These are phyloP conservation scores for Protobothrops mucrosquamatus DNA, from an alignment of 2,113 vertebrate genomes.

Conservation along the genomic window DNA sequence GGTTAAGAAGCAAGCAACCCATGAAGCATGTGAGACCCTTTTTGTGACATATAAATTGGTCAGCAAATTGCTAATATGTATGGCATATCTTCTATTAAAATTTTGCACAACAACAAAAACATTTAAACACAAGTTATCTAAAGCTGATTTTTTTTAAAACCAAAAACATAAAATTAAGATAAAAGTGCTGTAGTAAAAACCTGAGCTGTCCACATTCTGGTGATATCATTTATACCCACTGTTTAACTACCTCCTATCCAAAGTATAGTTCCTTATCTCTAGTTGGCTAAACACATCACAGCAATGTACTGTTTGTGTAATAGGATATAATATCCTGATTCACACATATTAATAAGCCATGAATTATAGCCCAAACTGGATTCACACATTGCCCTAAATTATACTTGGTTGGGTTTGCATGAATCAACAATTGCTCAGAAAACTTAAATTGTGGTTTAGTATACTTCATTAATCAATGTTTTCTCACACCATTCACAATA, in stretches of 20 bases:
- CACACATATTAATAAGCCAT: neutral
- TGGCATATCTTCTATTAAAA: neutral
- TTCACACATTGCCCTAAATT: neutral
- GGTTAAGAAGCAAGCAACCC: neutral
- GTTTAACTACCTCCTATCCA: neutral
- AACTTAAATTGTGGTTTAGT: neutral
- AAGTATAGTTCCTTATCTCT: neutral
- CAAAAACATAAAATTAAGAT: neutral
- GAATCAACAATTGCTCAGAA: neutral
- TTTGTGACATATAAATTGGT: neutral
- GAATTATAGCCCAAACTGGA: neutral
- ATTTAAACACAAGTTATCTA: neutral
- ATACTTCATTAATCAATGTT: neutral
- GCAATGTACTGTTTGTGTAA: neutral
- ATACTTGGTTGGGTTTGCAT: neutral
- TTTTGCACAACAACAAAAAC: neutral
- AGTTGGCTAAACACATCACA: neutral
- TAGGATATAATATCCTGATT: neutral
- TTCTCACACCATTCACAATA: neutral
- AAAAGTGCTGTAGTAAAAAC: neutral
- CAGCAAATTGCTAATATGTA: neutral
- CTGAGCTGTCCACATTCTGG: neutral
- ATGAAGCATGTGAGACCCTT: neutral
- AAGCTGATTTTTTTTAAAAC: neutral
- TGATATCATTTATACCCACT: neutral